Base-by-base conservation (phyloP, 1,140 invertebrate genomes). In the Frieseomelitta varia region DNA sequence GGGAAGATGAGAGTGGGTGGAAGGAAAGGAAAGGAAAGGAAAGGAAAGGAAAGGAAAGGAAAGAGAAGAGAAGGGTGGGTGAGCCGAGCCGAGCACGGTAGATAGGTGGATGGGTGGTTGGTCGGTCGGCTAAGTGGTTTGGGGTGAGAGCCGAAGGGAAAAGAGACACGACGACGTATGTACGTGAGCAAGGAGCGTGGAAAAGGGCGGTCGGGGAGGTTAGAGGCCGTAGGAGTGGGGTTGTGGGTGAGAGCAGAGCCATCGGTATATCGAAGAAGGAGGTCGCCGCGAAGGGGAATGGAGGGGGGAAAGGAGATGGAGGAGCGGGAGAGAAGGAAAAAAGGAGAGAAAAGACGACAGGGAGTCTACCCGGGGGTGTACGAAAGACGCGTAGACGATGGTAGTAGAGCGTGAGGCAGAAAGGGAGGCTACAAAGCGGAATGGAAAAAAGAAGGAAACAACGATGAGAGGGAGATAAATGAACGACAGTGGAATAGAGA, bases 141-240 rank as follows among this genome's bases (percentile, higher is more conserved):
- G 79, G 53, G 39, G 47, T 47, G 75, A 55, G 30, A 30, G 58
- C 12, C 56, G 47, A 58, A 74, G n/a, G 71, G 65, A 68, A 47
- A 39, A n/a, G 67, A 81, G 77, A 79, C 67, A 65, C 47, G 69
- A 55, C 21, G 81, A 58, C 21, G 81, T 58, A 69, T 53, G 74
- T 58, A 68, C 73, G 65, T 17, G 65, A 81, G 74, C 58, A 72
- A 86, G 87, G 84, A 89, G 79, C 76, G 77, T 63, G 79, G 87
- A 77, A 83, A 83, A 89, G 87, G 67, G 84, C 87, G 80, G 84
- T 88, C 86, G 86, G 86, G 84, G 88, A 88, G 80, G 84, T 88
- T 87, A 85, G 51, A 51, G 84, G 84, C 61, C 75, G 87, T 56
- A 10, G 71, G 47, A 65, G 75, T 71, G 82, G 58, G 82, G 58